Base-by-base conservation (phyloP, 2,888 invertebrate genomes). In the Limnephilus lunatus region DNA sequence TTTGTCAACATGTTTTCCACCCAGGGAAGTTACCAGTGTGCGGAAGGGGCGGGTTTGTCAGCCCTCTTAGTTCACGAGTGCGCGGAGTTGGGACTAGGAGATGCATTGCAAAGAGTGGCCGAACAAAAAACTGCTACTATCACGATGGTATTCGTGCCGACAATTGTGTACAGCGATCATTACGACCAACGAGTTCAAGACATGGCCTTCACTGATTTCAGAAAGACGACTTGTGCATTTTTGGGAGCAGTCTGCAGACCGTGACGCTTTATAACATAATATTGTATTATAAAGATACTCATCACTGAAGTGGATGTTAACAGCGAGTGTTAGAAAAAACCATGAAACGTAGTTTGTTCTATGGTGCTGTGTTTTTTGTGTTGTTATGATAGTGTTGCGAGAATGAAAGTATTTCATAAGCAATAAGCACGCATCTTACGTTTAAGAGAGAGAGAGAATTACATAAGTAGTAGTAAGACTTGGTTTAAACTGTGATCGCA, bases 1-100 rank as follows among this genome's bases (percentile, higher is more conserved):
- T 96, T 95, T 89, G 35, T 89, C 14, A 92, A 92, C 15, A 92
- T 94, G 0, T 83, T 94, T 1, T 95, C 95, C 0, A 94, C 92
- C 15, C 95, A 95, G 0, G 94, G 95, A 0, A 95, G 94, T 83
- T 95, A 95, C 87, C 83, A 90, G 0, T 96, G 96, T 88, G 95
- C 95, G 68, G 93, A 94, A 32, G 94, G 94, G 2, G 94, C 94
- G 19, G 95, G 95, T 0, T 91, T 96, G 14, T 94, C 94, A 81
- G 48, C 95, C 1, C 94, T 95, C 1, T 94, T 9, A 7, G 86
- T 90, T 30, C 90, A 92, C n/a, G 53, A 91, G 39, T 93, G 93
- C 81, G 53, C 85, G n/a, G 89, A 90, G 15, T 91, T 94, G 25
- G 31, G 88, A 1, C 19, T 92, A 2, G 95, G 94, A 15, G 95